Conservation (phyloP, 2,113 vertebrate genomes). For the Azemiops feae region DNA sequence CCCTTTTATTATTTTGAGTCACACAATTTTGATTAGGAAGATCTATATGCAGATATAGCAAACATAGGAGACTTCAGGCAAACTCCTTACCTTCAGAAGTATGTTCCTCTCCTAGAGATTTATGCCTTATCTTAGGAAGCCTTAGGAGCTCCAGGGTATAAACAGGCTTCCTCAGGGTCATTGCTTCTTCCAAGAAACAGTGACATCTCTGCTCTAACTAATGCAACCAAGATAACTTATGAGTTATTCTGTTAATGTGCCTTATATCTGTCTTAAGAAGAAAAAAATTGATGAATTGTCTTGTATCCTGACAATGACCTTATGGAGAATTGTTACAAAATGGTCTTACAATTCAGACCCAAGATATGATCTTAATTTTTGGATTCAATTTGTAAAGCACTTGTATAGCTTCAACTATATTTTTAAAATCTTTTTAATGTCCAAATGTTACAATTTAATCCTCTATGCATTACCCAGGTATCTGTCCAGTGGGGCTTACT, state of each 20-base stretch:
- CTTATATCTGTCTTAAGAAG: not conserved
- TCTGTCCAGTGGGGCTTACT: not conserved
- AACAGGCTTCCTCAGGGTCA: not conserved
- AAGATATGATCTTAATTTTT: not conserved
- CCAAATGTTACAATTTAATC: not conserved
- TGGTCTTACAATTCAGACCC: not conserved
- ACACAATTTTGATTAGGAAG: not conserved
- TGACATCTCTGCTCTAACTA: not conserved
- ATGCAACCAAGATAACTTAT: not conserved
- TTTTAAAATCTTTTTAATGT: not conserved
- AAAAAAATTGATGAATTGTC: not conserved
- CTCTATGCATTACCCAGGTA: not conserved
- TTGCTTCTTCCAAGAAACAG: not conserved
- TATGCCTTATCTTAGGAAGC: not conserved
- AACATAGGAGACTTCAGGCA: not conserved
- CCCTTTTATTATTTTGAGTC: not conserved
- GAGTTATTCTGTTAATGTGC: not conserved
- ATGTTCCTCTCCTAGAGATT: not conserved
- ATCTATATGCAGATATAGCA: not conserved
- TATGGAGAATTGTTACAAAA: not conserved
- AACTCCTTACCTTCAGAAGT: not conserved
- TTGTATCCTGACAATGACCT: not conserved
- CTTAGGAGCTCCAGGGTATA: not conserved
- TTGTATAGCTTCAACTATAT: not conserved
- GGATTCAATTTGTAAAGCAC: not conserved